phyloP scores from a whole-genome alignment of 1,140 invertebrate genomes.

The Drosophila sproati region DNA sequence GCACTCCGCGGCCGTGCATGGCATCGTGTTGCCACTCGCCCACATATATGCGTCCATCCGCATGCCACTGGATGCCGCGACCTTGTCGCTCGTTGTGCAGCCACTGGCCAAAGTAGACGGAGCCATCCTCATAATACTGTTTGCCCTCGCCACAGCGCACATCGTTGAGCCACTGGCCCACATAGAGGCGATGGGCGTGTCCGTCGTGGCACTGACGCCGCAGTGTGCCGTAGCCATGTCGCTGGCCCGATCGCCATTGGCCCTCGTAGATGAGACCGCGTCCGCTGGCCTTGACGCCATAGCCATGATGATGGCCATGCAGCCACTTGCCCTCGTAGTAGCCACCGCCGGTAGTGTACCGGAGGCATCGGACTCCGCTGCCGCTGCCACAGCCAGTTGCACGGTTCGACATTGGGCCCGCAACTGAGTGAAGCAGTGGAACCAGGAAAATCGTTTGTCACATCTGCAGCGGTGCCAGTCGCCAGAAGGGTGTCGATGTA shows the following conservation, averaged over 20 bases:
- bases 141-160: constrained; percentile 84
- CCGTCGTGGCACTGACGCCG: constrained; percentile 24
- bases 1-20: constrained; percentile 84
- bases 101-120: constrained; percentile 84
- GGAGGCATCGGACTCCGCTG: constrained; percentile 50
- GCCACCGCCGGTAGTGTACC: constrained; percentile 56
- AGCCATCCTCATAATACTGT: constrained; percentile 68
- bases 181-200: constrained; percentile 74
- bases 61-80: constrained; percentile 86
- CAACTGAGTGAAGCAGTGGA: constrained; percentile 40
- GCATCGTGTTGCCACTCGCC: constrained; percentile 84
- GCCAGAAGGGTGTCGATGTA: constrained; percentile 10
- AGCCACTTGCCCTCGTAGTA: constrained; percentile 59
- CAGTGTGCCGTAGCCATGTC: constrained; percentile 85
- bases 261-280: constrained; percentile 86
- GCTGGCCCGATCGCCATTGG: constrained; percentile 85
- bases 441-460: constrained; percentile 29
- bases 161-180: constrained; percentile 85
- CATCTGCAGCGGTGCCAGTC: constrained; percentile 54
- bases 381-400: constrained; percentile 20
- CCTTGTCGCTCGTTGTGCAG: constrained; percentile 86
- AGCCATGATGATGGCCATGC: constrained; percentile 53
- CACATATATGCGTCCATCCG: constrained; percentile 85
- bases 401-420: constrained; percentile 53
- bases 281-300: constrained; percentile 37